Evolutionary conservation across 2,888 invertebrate species (phyloP).

Genomic region (Drosophila lacicola): DNA sequence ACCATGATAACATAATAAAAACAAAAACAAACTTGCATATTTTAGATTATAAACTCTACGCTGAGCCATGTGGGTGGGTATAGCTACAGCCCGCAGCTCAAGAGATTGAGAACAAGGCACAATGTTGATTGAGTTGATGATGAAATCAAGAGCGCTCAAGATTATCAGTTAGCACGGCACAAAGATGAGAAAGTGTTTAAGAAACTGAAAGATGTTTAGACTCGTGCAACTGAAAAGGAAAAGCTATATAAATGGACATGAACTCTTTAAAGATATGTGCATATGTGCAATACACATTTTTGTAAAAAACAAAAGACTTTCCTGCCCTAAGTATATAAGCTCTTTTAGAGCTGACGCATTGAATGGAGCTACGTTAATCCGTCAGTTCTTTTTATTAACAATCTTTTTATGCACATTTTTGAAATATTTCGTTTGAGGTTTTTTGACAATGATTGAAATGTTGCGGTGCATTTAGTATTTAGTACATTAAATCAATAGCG

Average conservation of each 20-base stretch:
- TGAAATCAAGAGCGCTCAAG: slow-evolving; percentile 11
- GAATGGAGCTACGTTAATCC: too few relatives aligned
- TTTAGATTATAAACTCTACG: slow-evolving; percentile 1
- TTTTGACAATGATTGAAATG: too few relatives aligned
- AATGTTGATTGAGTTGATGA: background rate
- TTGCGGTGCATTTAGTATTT: too few relatives aligned
- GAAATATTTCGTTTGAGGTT: too few relatives aligned
- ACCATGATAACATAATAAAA: slow-evolving; percentile 25
- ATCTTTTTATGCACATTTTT: too few relatives aligned
- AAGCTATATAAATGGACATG: background rate
- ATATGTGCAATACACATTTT: too few relatives aligned
- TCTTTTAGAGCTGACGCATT: too few relatives aligned
- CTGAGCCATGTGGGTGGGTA: background rate
- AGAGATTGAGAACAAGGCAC: background rate
- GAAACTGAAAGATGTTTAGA: background rate
- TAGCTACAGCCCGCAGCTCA: background rate
- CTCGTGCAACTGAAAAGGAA: background rate
- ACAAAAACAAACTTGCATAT: slow-evolving; percentile 12
- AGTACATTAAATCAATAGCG: too few relatives aligned
- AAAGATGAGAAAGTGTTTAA: background rate
- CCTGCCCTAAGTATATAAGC: too few relatives aligned
- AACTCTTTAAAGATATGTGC: too few relatives aligned
- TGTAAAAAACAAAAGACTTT: too few relatives aligned
- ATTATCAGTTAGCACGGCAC: slow-evolving; percentile 21
- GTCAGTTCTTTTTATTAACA: too few relatives aligned